These are phyloP conservation scores for Mythimna vitellina DNA, from an alignment of 2,888 invertebrate species.

Conservation along the genomic window DNA sequence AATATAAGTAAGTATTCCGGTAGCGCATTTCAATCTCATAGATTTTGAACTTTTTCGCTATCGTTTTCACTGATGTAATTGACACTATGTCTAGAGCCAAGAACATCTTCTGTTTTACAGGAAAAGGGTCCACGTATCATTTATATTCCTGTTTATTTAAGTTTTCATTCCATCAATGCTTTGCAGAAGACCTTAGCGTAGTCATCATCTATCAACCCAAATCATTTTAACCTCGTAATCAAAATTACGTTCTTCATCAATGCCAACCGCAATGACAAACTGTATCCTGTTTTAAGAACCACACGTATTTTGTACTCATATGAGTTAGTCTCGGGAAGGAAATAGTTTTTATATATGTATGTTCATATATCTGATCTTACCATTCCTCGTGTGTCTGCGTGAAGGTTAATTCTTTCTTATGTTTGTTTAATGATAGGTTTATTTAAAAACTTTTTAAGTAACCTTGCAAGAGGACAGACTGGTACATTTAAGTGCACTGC, in stretches of 20 bases:
- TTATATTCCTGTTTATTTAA: background rate
- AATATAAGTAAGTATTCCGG: no score
- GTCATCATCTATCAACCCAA: slow-evolving; percentile 9
- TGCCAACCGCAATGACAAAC: slow-evolving; percentile 50
- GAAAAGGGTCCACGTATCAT: background rate
- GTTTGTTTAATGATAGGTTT: slow-evolving; percentile 38
- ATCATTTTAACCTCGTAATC: slow-evolving; percentile 41
- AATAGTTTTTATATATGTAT: slow-evolving; percentile 42
- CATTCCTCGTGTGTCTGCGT: slow-evolving; percentile 42
- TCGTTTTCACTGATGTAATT: no score
- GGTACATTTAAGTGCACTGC: slow-evolving; percentile 5
- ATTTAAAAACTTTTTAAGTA: slow-evolving; percentile 18
- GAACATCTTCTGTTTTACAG: background rate
- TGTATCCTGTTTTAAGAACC: slow-evolving; percentile 49
- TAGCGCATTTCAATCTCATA: no score
- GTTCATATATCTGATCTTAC: slow-evolving; percentile 44
- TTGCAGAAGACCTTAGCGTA: background rate
- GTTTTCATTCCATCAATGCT: background rate
- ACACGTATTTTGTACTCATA: slow-evolving; percentile 23
- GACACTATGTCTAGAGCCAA: no score
- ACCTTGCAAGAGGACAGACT: slow-evolving; percentile 10
- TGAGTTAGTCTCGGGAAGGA: slow-evolving; percentile 52
- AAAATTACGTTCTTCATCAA: slow-evolving; percentile 40
- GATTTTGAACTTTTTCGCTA: no score
- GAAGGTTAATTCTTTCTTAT: slow-evolving; percentile 56